Percentiles rank a stretch among this genome's conserved stretches.
Conservation (phyloP, 2,888 invertebrate genomes). For the Ochropacha duplaris region DNA sequence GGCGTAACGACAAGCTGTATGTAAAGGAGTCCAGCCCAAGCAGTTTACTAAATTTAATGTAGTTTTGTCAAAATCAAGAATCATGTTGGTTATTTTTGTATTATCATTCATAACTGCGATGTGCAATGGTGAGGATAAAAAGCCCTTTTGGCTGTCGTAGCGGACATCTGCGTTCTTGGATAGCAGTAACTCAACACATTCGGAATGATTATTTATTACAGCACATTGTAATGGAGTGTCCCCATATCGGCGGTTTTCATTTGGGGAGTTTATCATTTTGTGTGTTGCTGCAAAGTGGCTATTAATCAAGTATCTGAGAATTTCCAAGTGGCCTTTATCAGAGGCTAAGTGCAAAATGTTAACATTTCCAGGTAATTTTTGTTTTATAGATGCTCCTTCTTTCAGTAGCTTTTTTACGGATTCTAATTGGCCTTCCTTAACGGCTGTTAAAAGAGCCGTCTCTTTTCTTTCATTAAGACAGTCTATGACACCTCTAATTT, state of each 20-base stretch:
- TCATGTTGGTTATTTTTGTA: conserved; percentile 10
- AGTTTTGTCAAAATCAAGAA: conserved; percentile 5
- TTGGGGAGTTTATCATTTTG: not conserved
- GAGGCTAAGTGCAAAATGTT: conserved; percentile 73
- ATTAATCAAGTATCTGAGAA: not conserved
- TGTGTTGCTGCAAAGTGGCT: not conserved
- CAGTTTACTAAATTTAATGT: conserved; percentile 15
- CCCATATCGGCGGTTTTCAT: not conserved
- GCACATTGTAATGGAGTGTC: conserved; percentile 48
- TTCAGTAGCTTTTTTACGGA: conserved; percentile 42
- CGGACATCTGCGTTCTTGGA: conserved; percentile 16
- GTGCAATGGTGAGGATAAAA: conserved; percentile 11
- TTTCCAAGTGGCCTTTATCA: conserved; percentile 48
- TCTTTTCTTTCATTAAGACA: not conserved
- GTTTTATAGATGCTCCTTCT: conserved; percentile 29
- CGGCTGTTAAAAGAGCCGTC: conserved; percentile 34
- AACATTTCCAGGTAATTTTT: not conserved
- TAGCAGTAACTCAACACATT: conserved; percentile 16
- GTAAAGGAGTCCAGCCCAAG: conserved; percentile 38
- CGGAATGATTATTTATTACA: conserved; percentile 53
- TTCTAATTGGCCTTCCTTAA: conserved; percentile 31
- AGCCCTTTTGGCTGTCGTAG: conserved; percentile 4
- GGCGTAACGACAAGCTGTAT: conserved; percentile 61
- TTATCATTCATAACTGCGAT: conserved; percentile 15
- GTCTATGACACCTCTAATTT: not conserved